These are phyloP conservation scores for Molossus alvarezi DNA, from an alignment of 2,797 vertebrate genomes.

Conservation along the genomic window DNA sequence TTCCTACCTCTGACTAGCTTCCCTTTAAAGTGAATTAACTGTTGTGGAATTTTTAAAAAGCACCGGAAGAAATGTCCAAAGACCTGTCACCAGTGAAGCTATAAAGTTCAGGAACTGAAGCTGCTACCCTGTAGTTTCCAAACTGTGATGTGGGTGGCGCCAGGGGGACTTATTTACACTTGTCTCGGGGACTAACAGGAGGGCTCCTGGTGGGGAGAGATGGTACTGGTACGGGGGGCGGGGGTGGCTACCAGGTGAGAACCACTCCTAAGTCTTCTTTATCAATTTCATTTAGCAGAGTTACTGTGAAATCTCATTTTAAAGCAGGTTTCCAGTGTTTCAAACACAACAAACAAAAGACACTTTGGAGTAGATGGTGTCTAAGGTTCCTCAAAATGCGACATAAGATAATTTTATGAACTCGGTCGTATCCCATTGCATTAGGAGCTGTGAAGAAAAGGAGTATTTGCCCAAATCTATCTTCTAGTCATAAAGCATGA, in stretches of 20 bases:
- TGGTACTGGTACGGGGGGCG: neutral
- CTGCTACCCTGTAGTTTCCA: neutral
- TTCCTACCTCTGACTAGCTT: conserved; percentile 56
- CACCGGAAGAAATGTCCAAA: neutral
- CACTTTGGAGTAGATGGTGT: neutral
- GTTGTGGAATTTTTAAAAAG: neutral
- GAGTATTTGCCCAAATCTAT: neutral
- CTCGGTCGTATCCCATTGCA: neutral
- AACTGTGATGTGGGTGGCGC: neutral
- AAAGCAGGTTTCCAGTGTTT: neutral
- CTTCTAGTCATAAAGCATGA: conserved; percentile 18
- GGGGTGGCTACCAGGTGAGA: neutral
- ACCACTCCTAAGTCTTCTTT: neutral
- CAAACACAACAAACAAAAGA: neutral
- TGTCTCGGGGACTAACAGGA: neutral
- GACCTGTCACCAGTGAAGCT: neutral
- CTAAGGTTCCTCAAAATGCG: neutral
- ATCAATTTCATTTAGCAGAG: neutral
- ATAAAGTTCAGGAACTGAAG: neutral
- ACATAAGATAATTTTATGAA: neutral
- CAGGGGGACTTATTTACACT: neutral
- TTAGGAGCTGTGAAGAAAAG: neutral
- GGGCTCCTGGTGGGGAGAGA: no score
- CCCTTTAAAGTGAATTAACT: conserved; percentile 22
- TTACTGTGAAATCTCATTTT: neutral